Percentiles rank a stretch among this genome's conserved stretches.
Conservation (phyloP, 2,113 vertebrate species). For the Aspidoscelis tigris region DNA sequence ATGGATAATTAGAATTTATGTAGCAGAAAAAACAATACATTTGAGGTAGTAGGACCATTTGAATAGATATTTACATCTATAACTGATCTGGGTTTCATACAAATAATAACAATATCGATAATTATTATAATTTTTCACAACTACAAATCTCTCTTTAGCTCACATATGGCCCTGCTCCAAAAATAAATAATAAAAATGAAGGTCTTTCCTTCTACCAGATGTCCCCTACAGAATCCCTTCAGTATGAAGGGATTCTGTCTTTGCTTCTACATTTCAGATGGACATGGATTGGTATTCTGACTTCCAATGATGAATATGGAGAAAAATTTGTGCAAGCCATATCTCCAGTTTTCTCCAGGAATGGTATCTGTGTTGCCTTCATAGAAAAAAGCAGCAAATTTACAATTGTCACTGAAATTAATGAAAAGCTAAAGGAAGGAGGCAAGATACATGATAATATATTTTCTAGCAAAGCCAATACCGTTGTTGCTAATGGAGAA, state of each 20-base stretch:
- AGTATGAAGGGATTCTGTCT: not conserved
- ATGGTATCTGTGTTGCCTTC: too few species aligned
- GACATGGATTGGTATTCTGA: conserved; percentile 1
- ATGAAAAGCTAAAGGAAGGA: not conserved
- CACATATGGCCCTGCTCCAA: conserved; percentile 7
- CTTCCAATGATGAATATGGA: not conserved
- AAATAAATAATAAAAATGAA: not conserved
- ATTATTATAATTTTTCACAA: not conserved
- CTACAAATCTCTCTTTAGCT: not conserved
- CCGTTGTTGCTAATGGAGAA: not conserved
- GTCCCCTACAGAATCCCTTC: not conserved
- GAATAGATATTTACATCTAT: too few species aligned
- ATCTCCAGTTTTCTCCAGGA: not conserved
- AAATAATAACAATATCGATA: not conserved
- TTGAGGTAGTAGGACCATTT: too few species aligned
- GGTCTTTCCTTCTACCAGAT: conserved; percentile 5
- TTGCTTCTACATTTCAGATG: not conserved
- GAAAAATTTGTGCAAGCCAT: not conserved
- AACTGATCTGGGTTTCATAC: too few species aligned
- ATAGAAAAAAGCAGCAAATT: not conserved
- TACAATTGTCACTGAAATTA: not conserved
- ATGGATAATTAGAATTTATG: too few species aligned
- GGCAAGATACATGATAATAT: not conserved
- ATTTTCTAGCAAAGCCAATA: not conserved
- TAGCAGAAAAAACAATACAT: too few species aligned